phyloP scores from a whole-genome alignment of 2,797 vertebrate species.

The Helarctos malayanus region DNA sequence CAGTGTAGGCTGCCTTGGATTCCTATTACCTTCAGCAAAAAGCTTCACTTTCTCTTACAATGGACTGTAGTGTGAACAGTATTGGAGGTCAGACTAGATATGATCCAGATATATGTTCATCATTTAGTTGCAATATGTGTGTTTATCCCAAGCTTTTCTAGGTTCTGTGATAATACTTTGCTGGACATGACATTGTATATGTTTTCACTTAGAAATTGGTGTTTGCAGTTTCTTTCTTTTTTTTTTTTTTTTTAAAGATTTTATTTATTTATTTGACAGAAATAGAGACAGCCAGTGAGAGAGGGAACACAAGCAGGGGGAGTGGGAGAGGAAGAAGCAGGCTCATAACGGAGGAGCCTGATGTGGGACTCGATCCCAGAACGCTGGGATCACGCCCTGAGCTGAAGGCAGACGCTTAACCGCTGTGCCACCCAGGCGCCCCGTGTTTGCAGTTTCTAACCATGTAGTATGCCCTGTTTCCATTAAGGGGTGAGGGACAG shows the following conservation, averaged over 20 bases:
- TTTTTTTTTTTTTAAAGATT: no score
- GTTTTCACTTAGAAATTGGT: slow-evolving; percentile 40
- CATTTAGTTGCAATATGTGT: slow-evolving; percentile 39
- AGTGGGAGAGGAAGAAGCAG: no score
- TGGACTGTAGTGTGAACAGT: background rate
- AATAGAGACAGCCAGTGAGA: no score
- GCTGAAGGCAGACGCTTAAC: no score
- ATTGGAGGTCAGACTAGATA: background rate
- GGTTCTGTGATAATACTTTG: slow-evolving; percentile 54
- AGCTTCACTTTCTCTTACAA: background rate
- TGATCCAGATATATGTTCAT: background rate
- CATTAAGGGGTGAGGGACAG: background rate
- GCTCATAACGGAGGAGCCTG: no score
- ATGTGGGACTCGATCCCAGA: no score
- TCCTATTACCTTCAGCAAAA: slow-evolving; percentile 30
- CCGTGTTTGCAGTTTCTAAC: background rate
- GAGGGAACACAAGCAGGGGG: no score
- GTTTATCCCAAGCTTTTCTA: slow-evolving; percentile 61
- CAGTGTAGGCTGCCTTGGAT: background rate
- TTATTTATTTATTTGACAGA: no score
- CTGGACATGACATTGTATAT: background rate
- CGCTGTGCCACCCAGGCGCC: no score
- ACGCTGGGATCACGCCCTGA: no score
- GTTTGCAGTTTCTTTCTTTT: background rate
- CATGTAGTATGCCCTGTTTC: background rate